phyloP scores from a whole-genome alignment of 2,797 vertebrate species.

The Adrianichthys oophorus region DNA sequence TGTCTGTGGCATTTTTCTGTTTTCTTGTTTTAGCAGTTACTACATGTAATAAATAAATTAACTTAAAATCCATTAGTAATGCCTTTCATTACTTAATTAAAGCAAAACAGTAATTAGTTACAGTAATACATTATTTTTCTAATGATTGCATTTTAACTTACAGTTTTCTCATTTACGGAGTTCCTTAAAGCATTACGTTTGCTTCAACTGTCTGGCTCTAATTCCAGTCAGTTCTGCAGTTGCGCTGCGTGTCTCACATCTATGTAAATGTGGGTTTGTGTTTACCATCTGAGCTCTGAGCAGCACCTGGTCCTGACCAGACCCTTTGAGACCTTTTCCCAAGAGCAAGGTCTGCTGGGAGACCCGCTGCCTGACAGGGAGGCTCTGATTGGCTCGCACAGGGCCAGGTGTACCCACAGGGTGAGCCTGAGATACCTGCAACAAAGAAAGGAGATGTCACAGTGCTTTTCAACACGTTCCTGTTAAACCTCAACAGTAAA shows the following conservation, averaged over 20 bases:
- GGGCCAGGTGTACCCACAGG: constrained; percentile 85
- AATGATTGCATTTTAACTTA: neutral
- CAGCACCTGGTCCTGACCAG: constrained; percentile 94
- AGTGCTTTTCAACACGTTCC: neutral
- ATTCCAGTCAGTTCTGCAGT: constrained; percentile 8
- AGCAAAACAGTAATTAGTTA: too few relatives aligned
- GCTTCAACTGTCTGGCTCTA: constrained; percentile 8
- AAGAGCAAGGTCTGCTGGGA: constrained; percentile 93
- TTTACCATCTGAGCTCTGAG: constrained; percentile 96
- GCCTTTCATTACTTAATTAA: too few relatives aligned
- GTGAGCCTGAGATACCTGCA: constrained; percentile 84
- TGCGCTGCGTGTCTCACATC: neutral
- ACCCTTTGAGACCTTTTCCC: constrained; percentile 88
- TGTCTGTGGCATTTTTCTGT: too few relatives aligned
- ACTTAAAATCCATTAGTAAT: too few relatives aligned
- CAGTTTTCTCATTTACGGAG: neutral
- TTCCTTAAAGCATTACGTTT: neutral
- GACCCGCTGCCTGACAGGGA: constrained; percentile 80
- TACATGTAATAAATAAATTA: too few relatives aligned
- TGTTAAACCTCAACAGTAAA: neutral
- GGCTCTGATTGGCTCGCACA: constrained; percentile 86
- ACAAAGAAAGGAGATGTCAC: neutral
- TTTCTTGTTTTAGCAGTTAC: too few relatives aligned
- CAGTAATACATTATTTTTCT: too few relatives aligned
- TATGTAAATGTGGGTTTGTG: constrained; percentile 20